These are phyloP conservation scores for Horisme vitalbata DNA, from an alignment of 2,888 invertebrate species.

Conservation along the genomic window DNA sequence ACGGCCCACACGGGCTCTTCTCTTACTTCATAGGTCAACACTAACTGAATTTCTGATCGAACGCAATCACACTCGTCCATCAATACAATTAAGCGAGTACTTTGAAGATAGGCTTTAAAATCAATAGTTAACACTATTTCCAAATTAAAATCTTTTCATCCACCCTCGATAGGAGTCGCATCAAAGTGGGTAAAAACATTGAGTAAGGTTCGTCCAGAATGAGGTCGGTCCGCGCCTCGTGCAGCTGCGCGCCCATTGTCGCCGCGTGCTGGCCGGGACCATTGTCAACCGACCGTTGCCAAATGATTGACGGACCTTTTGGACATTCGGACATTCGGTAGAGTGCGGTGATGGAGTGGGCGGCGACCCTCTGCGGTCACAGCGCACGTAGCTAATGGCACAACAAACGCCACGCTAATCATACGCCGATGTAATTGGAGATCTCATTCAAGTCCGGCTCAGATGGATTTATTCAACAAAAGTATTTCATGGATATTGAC, in stretches of 20 bases:
- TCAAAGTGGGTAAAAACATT: slow-evolving; percentile 4
- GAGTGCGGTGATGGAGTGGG: slow-evolving; percentile 8
- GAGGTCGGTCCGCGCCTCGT: slow-evolving; percentile 1
- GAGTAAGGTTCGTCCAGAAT: slow-evolving; percentile 3
- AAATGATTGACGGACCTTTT: slow-evolving; percentile 18
- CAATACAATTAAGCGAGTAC: too few relatives aligned
- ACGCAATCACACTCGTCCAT: too few relatives aligned
- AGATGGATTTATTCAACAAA: too few relatives aligned
- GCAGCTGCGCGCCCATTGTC: slow-evolving; percentile 39
- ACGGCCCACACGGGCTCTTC: too few relatives aligned
- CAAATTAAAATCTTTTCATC: slow-evolving; percentile 5
- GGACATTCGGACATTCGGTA: slow-evolving; percentile 13
- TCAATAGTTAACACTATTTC: too few relatives aligned
- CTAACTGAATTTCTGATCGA: too few relatives aligned
- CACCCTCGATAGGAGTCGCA: slow-evolving; percentile 15
- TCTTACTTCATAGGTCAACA: too few relatives aligned
- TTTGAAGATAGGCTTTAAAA: too few relatives aligned
- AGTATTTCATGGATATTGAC: too few relatives aligned
- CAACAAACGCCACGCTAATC: slow-evolving; percentile 4
- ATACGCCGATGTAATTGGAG: slow-evolving; percentile 7
- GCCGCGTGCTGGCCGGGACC: slow-evolving; percentile 20
- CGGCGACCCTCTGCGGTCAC: slow-evolving; percentile 8
- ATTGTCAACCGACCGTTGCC: slow-evolving; percentile 43
- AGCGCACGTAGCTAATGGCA: slow-evolving; percentile 6
- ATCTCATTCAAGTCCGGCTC: too few relatives aligned